These are phyloP conservation scores for Eidolon helvum DNA, from an alignment of 2,113 vertebrate genomes.

Conservation along the genomic window DNA sequence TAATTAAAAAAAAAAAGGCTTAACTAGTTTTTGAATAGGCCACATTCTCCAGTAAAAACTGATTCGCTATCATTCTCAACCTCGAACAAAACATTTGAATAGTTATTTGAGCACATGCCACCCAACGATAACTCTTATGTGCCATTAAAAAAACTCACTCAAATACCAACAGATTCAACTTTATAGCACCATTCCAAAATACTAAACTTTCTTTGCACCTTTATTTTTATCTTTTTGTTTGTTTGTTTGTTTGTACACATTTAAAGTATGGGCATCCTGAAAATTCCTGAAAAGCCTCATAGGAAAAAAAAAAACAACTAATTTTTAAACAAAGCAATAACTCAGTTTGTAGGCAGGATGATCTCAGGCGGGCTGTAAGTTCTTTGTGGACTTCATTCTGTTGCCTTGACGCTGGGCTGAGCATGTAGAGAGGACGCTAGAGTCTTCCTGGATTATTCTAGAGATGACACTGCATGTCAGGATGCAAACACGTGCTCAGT, in stretches of 20 bases:
- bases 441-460: neutral
- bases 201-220: slow-evolving; percentile 65
- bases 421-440: neutral
- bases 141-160: slow-evolving; percentile 54
- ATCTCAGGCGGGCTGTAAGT: neutral
- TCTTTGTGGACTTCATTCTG: neutral
- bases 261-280: slow-evolving; percentile 63
- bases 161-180: slow-evolving; percentile 59
- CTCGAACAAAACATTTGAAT: neutral
- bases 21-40: neutral
- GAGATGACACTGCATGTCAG: neutral
- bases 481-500: neutral
- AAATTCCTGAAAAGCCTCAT: slow-evolving; percentile 57
- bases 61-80: neutral
- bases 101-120: neutral
- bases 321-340: slow-evolving; percentile 56
- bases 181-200: slow-evolving; percentile 67
- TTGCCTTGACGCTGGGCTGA: neutral
- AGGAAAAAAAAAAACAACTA: neutral
- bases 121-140: neutral
- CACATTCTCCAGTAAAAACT: neutral
- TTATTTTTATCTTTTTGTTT: slow-evolving; percentile 54
- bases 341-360: slow-evolving; percentile 41
- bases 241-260: slow-evolving; percentile 54
- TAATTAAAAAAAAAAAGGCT: neutral